phyloP scores from a whole-genome alignment of 2,797 vertebrate genomes.

The Pangasius djambal region DNA sequence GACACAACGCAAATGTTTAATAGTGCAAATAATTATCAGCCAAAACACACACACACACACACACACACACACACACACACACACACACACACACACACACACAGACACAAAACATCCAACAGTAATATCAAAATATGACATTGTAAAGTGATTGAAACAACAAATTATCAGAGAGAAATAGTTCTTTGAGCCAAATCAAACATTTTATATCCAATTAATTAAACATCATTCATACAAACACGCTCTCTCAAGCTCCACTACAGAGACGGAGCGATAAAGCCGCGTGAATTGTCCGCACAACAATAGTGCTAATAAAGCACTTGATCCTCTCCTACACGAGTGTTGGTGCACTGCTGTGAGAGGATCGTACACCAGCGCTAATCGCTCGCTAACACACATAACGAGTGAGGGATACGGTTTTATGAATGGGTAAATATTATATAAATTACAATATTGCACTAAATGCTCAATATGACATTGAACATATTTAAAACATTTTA shows the following conservation, averaged over 20 bases:
- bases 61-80: neutral
- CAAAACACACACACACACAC: slow-evolving; percentile 9
- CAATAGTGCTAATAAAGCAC: slow-evolving; percentile 14
- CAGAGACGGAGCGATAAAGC: neutral
- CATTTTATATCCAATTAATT: slow-evolving; percentile 22
- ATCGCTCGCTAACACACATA: neutral
- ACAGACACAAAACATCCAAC: neutral
- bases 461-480: neutral
- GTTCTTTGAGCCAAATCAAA: neutral
- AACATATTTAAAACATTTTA: no score
- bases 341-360: neutral
- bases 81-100: neutral
- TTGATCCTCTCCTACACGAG: slow-evolving; percentile 1
- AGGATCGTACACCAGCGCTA: neutral
- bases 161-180: slow-evolving; percentile 3
- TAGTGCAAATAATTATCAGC: slow-evolving; percentile 19
- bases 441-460: neutral
- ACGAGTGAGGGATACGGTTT: neutral
- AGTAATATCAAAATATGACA: neutral
- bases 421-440: neutral
- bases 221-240: neutral
- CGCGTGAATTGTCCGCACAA: neutral
- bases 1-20: slow-evolving; percentile 17
- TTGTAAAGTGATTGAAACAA: slow-evolving; percentile 16
- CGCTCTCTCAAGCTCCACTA: neutral